Evolutionary conservation across 2,888 invertebrate species (phyloP), one percentile per base, ranked within the genome.

Genomic region (Timema cristinae): DNA sequence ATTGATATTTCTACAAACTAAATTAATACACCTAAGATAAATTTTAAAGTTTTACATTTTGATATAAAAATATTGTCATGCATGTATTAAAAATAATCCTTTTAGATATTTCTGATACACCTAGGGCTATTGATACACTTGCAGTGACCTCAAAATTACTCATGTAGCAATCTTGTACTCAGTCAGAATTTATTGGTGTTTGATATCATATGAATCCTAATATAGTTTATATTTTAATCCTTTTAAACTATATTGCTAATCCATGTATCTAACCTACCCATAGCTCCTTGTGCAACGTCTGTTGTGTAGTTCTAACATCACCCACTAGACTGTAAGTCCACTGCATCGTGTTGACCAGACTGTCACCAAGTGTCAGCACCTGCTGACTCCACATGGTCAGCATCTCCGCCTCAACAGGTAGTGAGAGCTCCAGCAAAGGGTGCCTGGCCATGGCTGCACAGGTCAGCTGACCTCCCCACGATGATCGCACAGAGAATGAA

Each of bases 351-450:
- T 93, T 93, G 15, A 89, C 86, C 9, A 93, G 84, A 7, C 86
- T 85, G 76, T 93, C 92, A 16, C 93, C 93, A 79, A 92, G 89
- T 6, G 88, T 89, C 67, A 92, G 89, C 6, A 88, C 88, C 83
- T 94, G 93, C 79, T 92, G 91, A 50, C 93, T 93, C 92, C 94
- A 93, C 87, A 94, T 92, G 59, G 94, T 93, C 69, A 94, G 83
- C 91, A 94, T 93, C 85, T 94, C 93, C 7, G 94, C 94, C 84
- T 94, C 94, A 0, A 94, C 92, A 0, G 94, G 94, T 75, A 94
- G 81, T 0, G 92, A 91, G 0, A 93, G 91, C 84, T 94, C 93
- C 70, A 94, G 81, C 13, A 94, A 81, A 0, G 94, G 94, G 82
- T 94, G 94, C 69, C 92, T 88, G 0, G 92, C 91, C 54, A 90